Percentiles rank a stretch among this genome's conserved stretches.
These are phyloP conservation scores for Conops quadrifasciatus DNA, from an alignment of 2,888 invertebrate species.

Conservation along the genomic window DNA sequence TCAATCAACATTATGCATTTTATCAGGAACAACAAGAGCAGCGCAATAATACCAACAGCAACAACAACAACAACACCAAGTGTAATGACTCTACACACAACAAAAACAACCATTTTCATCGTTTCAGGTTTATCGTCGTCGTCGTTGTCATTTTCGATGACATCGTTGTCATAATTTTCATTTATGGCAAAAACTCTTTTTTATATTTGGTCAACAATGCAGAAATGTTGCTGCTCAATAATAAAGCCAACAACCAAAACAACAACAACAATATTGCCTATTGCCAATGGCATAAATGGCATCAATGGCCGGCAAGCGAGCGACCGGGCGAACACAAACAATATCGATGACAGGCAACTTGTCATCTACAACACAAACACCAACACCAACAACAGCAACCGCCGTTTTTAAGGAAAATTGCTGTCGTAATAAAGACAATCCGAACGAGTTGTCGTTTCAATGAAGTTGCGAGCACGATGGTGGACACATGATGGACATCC, in stretches of 20 bases:
- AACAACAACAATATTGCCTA: conserved; percentile 12
- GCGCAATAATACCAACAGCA: conserved; percentile 4
- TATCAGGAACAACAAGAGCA: conserved; percentile 16
- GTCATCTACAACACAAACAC: conserved; percentile 4
- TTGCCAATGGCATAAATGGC: not conserved
- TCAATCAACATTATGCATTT: conserved; percentile 26
- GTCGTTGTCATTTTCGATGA: conserved; percentile 18
- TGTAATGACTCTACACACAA: not conserved
- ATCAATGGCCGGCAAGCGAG: conserved; percentile 13
- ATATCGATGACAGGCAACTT: too few species aligned
- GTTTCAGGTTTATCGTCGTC: not conserved
- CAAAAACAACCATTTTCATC: not conserved
- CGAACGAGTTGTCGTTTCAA: conserved; percentile 1
- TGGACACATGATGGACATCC: not conserved
- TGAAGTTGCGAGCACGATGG: not conserved
- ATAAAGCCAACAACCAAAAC: conserved; percentile 14
- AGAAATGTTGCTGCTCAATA: conserved; percentile 42
- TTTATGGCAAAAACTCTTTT: conserved; percentile 46
- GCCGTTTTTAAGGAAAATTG: conserved; percentile 24
- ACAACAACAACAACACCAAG: conserved; percentile 2
- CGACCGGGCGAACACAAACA: not conserved
- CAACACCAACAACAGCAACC: conserved; percentile 25
- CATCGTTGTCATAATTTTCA: conserved; percentile 46
- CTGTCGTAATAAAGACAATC: conserved; percentile 32
- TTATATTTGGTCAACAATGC: conserved; percentile 57